Conservation (phyloP, 2,888 invertebrate genomes). For the Tinea semifulvella region DNA sequence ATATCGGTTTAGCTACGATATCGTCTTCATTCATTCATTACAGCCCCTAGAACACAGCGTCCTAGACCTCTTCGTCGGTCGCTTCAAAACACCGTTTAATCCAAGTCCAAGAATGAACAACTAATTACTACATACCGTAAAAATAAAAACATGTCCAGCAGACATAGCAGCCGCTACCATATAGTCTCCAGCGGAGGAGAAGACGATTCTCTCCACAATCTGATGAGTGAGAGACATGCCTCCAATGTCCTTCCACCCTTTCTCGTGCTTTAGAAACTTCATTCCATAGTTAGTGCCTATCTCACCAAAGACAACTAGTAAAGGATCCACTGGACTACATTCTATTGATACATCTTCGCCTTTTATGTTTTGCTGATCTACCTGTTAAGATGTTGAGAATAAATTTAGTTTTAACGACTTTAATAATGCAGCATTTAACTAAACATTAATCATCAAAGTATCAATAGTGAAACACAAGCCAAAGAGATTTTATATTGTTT, state of each 20-base stretch:
- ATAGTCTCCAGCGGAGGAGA: slow-evolving; percentile 41
- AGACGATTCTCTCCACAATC: slow-evolving; percentile 42
- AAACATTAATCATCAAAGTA: too few relatives aligned
- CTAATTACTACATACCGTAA: slow-evolving; percentile 30
- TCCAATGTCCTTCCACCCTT: slow-evolving; percentile 23
- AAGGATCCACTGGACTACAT: slow-evolving; percentile 43
- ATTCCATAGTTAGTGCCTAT: slow-evolving; percentile 41
- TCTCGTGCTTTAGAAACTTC: slow-evolving; percentile 26
- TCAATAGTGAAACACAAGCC: too few relatives aligned
- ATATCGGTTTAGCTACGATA: too few relatives aligned
- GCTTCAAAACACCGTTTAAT: too few relatives aligned
- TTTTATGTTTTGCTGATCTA: slow-evolving; percentile 31
- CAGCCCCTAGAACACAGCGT: too few relatives aligned
- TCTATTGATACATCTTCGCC: slow-evolving; percentile 39
- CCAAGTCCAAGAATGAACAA: background rate
- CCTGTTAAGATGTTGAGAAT: too few relatives aligned
- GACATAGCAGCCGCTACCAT: slow-evolving; percentile 48
- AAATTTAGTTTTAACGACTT: too few relatives aligned
- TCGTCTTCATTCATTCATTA: too few relatives aligned
- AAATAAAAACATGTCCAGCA: slow-evolving; percentile 53
- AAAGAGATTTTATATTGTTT: too few relatives aligned
- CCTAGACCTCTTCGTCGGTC: too few relatives aligned
- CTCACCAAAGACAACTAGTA: slow-evolving; percentile 40
- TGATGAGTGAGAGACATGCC: slow-evolving; percentile 47
- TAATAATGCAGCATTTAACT: too few relatives aligned